Evolutionary conservation across 2,113 vertebrate species (phyloP).

Genomic region (Alouatta palliata): DNA sequence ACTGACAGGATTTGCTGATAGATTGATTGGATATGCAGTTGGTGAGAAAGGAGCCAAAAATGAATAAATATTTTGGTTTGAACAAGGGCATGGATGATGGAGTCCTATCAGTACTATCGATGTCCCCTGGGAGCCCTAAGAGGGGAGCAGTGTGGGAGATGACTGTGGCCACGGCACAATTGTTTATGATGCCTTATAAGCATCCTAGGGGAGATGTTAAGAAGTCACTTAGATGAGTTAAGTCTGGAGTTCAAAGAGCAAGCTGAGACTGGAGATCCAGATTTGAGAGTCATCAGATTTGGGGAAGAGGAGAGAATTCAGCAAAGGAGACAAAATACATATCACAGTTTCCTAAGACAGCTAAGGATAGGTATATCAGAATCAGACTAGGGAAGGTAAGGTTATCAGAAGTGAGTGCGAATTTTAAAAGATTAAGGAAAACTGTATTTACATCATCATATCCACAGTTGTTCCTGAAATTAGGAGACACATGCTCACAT

Average conservation of each 20-base stretch:
- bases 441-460: not conserved
- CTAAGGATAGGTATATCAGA: not conserved
- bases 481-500: not conserved
- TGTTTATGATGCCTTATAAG: not conserved
- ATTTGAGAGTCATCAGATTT: not conserved
- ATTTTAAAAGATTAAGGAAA: constrained; percentile 16
- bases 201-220: not conserved
- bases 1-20: not conserved
- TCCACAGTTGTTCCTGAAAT: not conserved
- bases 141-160: not conserved
- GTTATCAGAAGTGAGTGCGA: not conserved
- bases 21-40: not conserved
- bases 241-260: not conserved
- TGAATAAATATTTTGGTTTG: not conserved
- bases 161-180: not conserved
- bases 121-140: not conserved
- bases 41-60: not conserved
- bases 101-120: not conserved
- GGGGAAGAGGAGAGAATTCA: not conserved
- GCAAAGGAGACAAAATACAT: not conserved
- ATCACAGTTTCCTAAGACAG: not conserved
- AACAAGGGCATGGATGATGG: not conserved
- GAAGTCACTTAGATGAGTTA: not conserved
- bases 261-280: not conserved
- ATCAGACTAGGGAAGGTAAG: not conserved